These are phyloP conservation scores for Agapornis roseicollis DNA, from an alignment of 2,113 vertebrate species.

Conservation along the genomic window DNA sequence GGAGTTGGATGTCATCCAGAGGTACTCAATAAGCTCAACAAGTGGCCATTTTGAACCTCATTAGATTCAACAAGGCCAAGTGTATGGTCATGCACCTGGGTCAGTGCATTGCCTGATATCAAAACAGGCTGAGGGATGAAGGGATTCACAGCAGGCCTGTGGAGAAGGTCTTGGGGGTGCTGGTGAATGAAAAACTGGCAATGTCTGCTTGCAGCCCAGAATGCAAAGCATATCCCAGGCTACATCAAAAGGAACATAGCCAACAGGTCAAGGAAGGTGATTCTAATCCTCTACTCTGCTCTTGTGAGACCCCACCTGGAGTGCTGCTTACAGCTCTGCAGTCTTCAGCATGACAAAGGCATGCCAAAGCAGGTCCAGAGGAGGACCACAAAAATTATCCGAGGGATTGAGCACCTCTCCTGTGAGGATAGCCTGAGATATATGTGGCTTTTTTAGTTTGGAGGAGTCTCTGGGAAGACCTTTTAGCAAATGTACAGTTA, in stretches of 20 bases:
- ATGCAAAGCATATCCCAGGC: not conserved
- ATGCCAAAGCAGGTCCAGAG: not conserved
- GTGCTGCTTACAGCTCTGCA: not conserved
- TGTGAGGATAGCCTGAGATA: not conserved
- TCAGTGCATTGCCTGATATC: accelerated
- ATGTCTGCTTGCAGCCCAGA: not conserved
- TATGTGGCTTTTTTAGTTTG: not conserved
- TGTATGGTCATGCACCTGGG: not conserved
- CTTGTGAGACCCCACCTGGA: not conserved
- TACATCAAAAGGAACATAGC: not conserved
- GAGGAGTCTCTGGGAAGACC: accelerated
- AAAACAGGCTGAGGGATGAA: not conserved
- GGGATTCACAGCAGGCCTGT: not conserved
- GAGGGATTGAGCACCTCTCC: not conserved
- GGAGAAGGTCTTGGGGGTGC: not conserved
- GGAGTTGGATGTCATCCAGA: not conserved
- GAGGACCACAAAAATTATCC: not conserved
- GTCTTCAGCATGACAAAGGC: not conserved
- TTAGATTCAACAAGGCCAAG: not conserved
- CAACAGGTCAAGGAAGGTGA: not conserved
- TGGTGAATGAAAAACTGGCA: not conserved
- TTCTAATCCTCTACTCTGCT: not conserved
- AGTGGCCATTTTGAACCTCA: not conserved
- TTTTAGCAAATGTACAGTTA: not conserved
- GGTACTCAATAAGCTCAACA: not conserved